Evolutionary conservation across 1,140 invertebrate genomes (phyloP).

Genomic region (Papilio aristodemus): DNA sequence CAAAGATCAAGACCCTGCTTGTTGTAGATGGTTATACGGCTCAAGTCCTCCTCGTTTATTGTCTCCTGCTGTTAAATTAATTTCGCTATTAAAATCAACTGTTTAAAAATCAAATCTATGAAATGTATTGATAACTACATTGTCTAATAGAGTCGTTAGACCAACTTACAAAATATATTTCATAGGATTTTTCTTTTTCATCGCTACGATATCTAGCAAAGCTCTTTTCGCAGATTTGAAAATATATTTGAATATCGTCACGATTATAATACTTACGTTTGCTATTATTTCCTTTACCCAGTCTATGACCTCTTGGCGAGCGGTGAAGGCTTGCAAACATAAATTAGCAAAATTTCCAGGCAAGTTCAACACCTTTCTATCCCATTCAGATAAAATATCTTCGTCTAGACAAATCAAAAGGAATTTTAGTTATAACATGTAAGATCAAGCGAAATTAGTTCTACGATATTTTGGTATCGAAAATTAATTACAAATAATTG

Average conservation of each 20-base stretch:
- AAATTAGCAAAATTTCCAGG: slow-evolving; percentile 63
- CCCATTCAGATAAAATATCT: slow-evolving; percentile 49
- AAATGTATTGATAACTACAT: too few species aligned
- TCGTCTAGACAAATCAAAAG: slow-evolving; percentile 49
- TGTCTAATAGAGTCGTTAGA: too few species aligned
- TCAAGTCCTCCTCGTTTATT: slow-evolving; percentile 45
- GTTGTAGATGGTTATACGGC: slow-evolving; percentile 62
- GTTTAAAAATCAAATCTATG: too few species aligned
- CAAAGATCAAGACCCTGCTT: slow-evolving; percentile 62
- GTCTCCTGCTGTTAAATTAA: slow-evolving; percentile 45
- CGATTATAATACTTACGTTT: slow-evolving; percentile 45
- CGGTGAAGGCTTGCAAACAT: slow-evolving; percentile 66
- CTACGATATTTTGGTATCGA: too few species aligned
- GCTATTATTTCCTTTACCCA: slow-evolving; percentile 64
- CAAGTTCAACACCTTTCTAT: slow-evolving; percentile 53
- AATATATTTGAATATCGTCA: not conserved
- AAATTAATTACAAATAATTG: too few species aligned
- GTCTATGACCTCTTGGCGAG: slow-evolving; percentile 69
- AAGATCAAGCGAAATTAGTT: too few species aligned
- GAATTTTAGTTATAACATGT: not conserved
- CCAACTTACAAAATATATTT: too few species aligned
- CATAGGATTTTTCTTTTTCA: too few species aligned
- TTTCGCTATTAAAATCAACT: not conserved
- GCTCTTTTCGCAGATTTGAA: too few species aligned
- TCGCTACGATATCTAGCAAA: too few species aligned